Conservation (phyloP, 2,113 vertebrate genomes). For the Tupaia tana region DNA sequence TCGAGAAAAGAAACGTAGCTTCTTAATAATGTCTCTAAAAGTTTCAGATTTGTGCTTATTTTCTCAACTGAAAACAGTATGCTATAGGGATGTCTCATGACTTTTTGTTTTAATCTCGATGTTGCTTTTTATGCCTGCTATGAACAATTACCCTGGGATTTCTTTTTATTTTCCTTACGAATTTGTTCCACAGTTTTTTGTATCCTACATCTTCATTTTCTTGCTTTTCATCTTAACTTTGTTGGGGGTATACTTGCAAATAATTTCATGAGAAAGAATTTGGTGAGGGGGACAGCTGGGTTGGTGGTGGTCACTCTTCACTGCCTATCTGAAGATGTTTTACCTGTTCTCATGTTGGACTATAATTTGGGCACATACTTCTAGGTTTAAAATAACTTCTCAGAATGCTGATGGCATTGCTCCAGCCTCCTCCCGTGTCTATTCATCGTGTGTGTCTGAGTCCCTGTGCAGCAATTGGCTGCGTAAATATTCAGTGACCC, state of each 20-base stretch:
- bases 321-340: background rate
- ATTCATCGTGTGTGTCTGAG: background rate
- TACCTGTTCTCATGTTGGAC: background rate
- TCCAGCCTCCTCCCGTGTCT: background rate
- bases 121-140: background rate
- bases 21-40: background rate
- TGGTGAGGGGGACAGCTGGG: background rate
- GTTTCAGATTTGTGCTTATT: background rate
- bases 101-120: background rate
- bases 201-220: background rate
- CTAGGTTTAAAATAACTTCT: background rate
- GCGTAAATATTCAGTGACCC: background rate
- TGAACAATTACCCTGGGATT: background rate
- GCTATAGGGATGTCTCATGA: background rate
- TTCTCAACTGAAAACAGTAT: background rate
- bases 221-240: background rate
- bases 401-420: background rate
- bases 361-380: background rate
- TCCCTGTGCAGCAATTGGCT: background rate
- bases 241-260: background rate
- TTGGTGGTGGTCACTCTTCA: background rate
- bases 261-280: background rate
- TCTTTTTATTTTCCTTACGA: background rate
- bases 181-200: background rate
- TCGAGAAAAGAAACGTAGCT: background rate